Conservation (phyloP, 2,797 vertebrate species). For the Semaprochilodus insignis region DNA sequence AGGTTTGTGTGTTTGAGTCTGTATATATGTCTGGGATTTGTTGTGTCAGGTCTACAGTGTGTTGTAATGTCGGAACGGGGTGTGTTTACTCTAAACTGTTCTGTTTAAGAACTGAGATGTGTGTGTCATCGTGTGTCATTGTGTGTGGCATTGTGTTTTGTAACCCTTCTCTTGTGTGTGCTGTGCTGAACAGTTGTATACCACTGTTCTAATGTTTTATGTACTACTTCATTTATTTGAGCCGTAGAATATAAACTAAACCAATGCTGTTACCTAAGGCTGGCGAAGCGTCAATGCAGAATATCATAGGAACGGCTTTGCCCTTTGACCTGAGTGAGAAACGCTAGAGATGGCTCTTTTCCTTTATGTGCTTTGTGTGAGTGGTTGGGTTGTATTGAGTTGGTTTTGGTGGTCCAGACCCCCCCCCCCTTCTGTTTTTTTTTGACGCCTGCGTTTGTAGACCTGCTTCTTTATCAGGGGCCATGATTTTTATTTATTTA, state of each 20-base stretch:
- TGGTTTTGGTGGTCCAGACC: slow-evolving; percentile 80
- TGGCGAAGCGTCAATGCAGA: slow-evolving; percentile 76
- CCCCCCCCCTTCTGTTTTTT: slow-evolving; percentile 41
- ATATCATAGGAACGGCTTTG: slow-evolving; percentile 80
- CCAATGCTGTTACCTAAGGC: slow-evolving; percentile 75
- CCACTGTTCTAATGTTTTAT: slow-evolving; percentile 1
- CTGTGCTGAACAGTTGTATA: slow-evolving; percentile 69
- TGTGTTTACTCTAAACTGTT: slow-evolving; percentile 33
- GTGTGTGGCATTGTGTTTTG: slow-evolving; percentile 37
- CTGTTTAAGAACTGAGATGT: slow-evolving; percentile 40
- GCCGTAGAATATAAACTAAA: slow-evolving; percentile 62
- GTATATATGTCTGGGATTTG: background rate
- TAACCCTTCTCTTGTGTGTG: slow-evolving; percentile 49
- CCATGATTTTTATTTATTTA: slow-evolving; percentile 68
- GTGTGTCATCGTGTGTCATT: slow-evolving; percentile 16
- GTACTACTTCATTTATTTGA: slow-evolving; percentile 19
- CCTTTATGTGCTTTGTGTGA: slow-evolving; percentile 73
- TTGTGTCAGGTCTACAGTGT: slow-evolving; percentile 2
- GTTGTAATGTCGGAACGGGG: slow-evolving; percentile 27
- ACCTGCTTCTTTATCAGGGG: slow-evolving; percentile 69
- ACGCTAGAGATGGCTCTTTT: slow-evolving; percentile 75
- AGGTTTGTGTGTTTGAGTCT: background rate
- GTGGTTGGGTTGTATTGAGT: slow-evolving; percentile 86
- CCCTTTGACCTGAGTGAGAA: slow-evolving; percentile 76
- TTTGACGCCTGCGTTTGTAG: slow-evolving; percentile 81